Percentiles rank a stretch among this genome's conserved stretches.
Evolutionary conservation across 1,140 invertebrate species (phyloP).

Genomic region (Chlorops oryzae): DNA sequence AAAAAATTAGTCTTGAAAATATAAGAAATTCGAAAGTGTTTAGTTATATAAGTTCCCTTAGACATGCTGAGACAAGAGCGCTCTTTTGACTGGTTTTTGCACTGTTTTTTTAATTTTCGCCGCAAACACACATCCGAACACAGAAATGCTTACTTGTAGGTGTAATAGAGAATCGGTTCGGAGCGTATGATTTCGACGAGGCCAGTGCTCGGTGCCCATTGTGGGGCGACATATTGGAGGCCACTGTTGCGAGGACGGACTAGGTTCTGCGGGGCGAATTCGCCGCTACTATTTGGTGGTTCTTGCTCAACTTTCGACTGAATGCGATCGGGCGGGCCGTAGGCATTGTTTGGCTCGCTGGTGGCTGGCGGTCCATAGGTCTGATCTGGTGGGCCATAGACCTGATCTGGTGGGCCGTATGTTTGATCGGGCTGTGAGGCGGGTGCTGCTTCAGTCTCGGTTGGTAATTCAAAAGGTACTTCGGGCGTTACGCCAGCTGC

Average conservation of each 20-base stretch:
- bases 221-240: slow-evolving; percentile 22
- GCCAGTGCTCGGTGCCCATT: not conserved
- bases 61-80: not conserved
- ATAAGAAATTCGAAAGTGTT: not conserved
- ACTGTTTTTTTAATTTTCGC: not conserved
- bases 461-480: slow-evolving; percentile 36
- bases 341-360: slow-evolving; percentile 22
- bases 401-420: slow-evolving; percentile 28
- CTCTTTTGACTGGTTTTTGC: not conserved
- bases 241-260: slow-evolving; percentile 34
- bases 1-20: not conserved
- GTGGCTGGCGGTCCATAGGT: slow-evolving; percentile 14
- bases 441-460: slow-evolving; percentile 34
- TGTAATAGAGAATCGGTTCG: slow-evolving; percentile 32
- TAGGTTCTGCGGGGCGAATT: slow-evolving; percentile 27
- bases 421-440: slow-evolving; percentile 19
- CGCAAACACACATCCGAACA: not conserved
- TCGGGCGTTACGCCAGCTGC: slow-evolving; percentile 37
- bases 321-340: slow-evolving; percentile 21
- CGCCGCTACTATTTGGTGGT: slow-evolving; percentile 21
- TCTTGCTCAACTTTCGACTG: slow-evolving; percentile 12
- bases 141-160: slow-evolving; percentile 19
- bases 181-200: slow-evolving; percentile 30
- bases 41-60: not conserved
- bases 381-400: slow-evolving; percentile 30